phyloP scores from a whole-genome alignment of 2,113 vertebrate species.

The Crypturellus undulatus region DNA sequence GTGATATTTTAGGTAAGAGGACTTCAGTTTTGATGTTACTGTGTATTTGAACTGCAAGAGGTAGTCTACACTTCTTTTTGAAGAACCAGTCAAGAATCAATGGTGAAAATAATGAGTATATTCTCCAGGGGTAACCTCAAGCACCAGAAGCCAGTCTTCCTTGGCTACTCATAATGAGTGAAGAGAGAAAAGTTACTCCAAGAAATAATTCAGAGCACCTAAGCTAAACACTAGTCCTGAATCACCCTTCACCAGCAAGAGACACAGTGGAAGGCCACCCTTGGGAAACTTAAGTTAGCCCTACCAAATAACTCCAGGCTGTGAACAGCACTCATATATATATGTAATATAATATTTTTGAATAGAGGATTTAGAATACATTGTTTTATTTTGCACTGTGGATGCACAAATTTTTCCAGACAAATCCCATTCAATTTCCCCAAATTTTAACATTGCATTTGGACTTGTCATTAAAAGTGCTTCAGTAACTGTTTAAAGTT shows the following conservation, averaged over 20 bases:
- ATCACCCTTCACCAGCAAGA: slow-evolving; percentile 2
- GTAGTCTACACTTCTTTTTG: background rate
- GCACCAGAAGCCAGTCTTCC: slow-evolving; percentile 34
- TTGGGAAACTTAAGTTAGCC: background rate
- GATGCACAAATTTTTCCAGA: background rate
- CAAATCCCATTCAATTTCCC: background rate
- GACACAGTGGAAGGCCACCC: background rate
- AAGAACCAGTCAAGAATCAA: slow-evolving; percentile 45
- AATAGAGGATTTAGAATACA: background rate
- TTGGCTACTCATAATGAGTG: slow-evolving; percentile 27
- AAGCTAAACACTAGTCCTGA: slow-evolving; percentile 21
- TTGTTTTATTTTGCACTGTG: slow-evolving; percentile 1
- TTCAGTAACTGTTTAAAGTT: background rate
- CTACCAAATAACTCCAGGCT: background rate
- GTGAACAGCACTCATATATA: background rate
- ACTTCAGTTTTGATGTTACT: background rate
- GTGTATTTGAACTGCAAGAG: slow-evolving; percentile 24
- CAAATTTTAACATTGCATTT: background rate
- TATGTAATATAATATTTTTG: background rate
- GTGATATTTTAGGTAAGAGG: background rate
- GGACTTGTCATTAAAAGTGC: background rate
- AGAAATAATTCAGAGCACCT: slow-evolving; percentile 31
- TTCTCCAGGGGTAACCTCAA: slow-evolving; percentile 28
- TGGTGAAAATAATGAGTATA: background rate
- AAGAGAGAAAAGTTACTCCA: slow-evolving; percentile 39